Base-by-base conservation (phyloP, 2,888 invertebrate genomes). In the Eristalis tenax region DNA sequence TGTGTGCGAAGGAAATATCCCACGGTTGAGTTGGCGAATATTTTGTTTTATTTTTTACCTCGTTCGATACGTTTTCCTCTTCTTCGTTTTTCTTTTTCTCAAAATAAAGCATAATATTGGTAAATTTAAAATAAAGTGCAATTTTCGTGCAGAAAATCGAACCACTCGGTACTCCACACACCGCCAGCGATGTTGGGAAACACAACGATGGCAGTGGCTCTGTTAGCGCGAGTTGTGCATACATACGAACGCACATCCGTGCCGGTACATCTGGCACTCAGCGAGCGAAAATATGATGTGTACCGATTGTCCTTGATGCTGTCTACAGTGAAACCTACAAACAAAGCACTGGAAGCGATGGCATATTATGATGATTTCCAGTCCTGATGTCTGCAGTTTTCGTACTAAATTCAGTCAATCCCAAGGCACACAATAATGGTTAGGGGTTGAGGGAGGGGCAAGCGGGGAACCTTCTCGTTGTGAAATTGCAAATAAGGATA, bases 121-220 rank as follows among this genome's bases (percentile, higher is more conserved):
- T n/a, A 69, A 78, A 82, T 78, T 78, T 82, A 78, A 75, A 82
- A 65, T 82, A 65, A 82, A 74, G 86, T 86, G 86, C 82, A 86
- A 86, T 77, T 70, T 86, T 74, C 69, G 69, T 65, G 73, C 59
- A 59, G 22, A 26, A 23, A 26, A 59, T 59, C 59, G 23, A 28
- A 59, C 8, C 59, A n/a, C 26, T 26, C 59, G 13, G 59, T 10
- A 1, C n/a, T 26, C 23, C 23, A 28, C 4, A 28, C 23, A n/a
- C n/a, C 59, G 23, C 15, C 23, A n/a, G 22, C 23, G 59, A 23
- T 59, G 59, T 61, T n/a, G 43, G 13, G 43, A 5, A n/a, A 50
- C n/a, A 40, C 43, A 50, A 50, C 15, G 43, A 43, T 43, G 43
- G 5, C 43, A 50, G n/a, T 50, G 43, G n/a, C 40, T 6, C 43